phyloP scores from a whole-genome alignment of 2,113 vertebrate genomes.

The Ellobius talpinus region DNA sequence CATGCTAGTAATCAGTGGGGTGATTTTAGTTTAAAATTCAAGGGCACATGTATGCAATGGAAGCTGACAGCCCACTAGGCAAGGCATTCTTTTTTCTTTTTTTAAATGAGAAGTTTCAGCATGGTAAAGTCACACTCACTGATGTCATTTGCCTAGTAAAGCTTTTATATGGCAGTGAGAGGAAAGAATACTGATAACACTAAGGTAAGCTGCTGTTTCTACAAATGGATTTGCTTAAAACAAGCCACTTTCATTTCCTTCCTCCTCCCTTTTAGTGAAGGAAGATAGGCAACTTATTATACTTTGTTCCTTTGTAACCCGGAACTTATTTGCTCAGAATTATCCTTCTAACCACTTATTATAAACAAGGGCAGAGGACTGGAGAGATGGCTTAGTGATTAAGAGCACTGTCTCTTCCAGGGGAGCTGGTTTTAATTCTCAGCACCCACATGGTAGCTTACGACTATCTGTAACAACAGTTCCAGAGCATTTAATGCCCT shows the following conservation, averaged over 20 bases:
- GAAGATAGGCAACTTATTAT: not conserved
- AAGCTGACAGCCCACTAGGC: not conserved
- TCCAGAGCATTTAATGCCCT: not conserved
- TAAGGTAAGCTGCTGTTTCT: constrained; percentile 50
- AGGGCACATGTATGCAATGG: not conserved
- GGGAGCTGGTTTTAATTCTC: not conserved
- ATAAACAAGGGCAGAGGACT: not conserved
- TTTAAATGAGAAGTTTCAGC: not conserved
- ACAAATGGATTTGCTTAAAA: constrained; percentile 60
- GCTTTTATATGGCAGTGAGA: not conserved
- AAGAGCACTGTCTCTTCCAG: not conserved
- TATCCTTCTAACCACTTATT: constrained; percentile 18
- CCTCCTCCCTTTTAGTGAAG: not conserved
- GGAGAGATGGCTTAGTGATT: not conserved
- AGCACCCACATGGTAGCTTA: not conserved
- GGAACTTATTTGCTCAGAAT: not conserved
- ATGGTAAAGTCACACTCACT: not conserved
- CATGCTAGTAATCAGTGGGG: not conserved
- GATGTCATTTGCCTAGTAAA: constrained; percentile 35
- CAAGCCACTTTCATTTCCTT: constrained; percentile 44
- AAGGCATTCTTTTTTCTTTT: not conserved
- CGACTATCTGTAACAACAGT: not conserved
- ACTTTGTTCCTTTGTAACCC: constrained; percentile 29
- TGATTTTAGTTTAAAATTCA: constrained; percentile 13
- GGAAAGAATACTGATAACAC: not conserved